These are phyloP conservation scores for Hipparchia semele DNA, from an alignment of 2,888 invertebrate genomes.

Conservation along the genomic window DNA sequence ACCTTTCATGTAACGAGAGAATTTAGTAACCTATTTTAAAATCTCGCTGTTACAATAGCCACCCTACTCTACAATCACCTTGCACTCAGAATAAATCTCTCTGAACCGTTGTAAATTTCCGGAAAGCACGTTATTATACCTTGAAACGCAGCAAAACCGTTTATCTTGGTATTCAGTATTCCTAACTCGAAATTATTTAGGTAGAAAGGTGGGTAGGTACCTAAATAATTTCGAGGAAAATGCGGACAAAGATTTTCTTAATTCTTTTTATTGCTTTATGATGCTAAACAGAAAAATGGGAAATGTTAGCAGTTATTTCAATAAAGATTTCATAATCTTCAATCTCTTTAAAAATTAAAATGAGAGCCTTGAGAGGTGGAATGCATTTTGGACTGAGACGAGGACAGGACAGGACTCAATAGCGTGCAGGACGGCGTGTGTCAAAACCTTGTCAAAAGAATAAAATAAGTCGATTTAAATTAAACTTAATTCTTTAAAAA, in stretches of 20 bases:
- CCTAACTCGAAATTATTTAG: constrained; percentile 27
- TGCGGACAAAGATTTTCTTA: constrained; percentile 32
- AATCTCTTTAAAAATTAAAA: background rate
- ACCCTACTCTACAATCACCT: constrained; percentile 42
- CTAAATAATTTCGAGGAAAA: constrained; percentile 19
- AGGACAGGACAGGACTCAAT: too few relatives aligned
- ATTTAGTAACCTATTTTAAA: too few relatives aligned
- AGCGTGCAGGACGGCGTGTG: too few relatives aligned
- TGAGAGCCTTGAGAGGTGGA: too few relatives aligned
- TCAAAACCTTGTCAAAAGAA: too few relatives aligned
- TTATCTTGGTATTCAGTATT: constrained; percentile 47
- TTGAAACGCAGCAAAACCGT: constrained; percentile 51
- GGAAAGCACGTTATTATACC: constrained; percentile 50
- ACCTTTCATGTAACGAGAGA: too few relatives aligned
- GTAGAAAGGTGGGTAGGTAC: background rate
- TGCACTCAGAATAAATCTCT: constrained; percentile 55
- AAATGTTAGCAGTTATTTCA: constrained; percentile 20
- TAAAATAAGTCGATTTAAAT: too few relatives aligned
- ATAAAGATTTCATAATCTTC: constrained; percentile 16
- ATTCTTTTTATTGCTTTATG: constrained; percentile 42
- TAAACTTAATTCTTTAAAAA: too few relatives aligned
- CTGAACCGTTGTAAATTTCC: constrained; percentile 54
- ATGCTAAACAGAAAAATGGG: constrained; percentile 29
- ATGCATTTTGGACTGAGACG: too few relatives aligned
- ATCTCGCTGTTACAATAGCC: too few relatives aligned